Base-by-base conservation (phyloP, 2,113 vertebrate genomes). In the Notothenia rossii region DNA sequence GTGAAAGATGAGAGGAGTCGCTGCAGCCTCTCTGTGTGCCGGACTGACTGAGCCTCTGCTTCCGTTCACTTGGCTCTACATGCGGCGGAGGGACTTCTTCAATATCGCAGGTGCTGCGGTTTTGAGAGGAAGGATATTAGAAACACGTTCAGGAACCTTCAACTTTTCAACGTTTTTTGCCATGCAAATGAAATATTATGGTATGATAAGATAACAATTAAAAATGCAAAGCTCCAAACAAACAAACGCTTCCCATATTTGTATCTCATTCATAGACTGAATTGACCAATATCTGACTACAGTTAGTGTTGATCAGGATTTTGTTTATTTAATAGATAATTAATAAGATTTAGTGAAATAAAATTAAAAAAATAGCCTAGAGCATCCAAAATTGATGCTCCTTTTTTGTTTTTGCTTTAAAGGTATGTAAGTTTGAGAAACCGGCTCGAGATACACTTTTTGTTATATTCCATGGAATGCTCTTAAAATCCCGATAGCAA, bases 91-190 rank as follows among this genome's bases (percentile, higher is more conserved):
- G 91, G 72, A 92, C 84, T 7, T 12, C 71, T 70, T 61, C 53
- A 74, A 55, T 54, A 36, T n/a, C 70, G 77, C 78, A 22, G 66
- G 93, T 84, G 91, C 83, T 43, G 62, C 72, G 93, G 89, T 90
- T 90, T 62, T 14, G 62, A 79, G 94, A 90, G 94, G 95, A 95
- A 86, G 82, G 92, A 95, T 95, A 93, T 84, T 46, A 71, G 50
- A 87, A 63, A 76, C 69, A 67, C 88, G 77, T 86, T 88, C 0
- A 50, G 22, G 0, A 48, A 18, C 33, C 5, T 40, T 15, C 11
- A 75, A 83, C 48, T 73, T 63, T 18, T 63, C 13, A 3, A 51
- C 11, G 17, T 10, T 17, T 22, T 25, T 17, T 5, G 0, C 7
- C 2, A 36, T 48, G 3, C 5, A 40, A 69, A 63, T 33, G 4